Conservation (phyloP, 2,888 invertebrate genomes). For the Pollenia amentaria region DNA sequence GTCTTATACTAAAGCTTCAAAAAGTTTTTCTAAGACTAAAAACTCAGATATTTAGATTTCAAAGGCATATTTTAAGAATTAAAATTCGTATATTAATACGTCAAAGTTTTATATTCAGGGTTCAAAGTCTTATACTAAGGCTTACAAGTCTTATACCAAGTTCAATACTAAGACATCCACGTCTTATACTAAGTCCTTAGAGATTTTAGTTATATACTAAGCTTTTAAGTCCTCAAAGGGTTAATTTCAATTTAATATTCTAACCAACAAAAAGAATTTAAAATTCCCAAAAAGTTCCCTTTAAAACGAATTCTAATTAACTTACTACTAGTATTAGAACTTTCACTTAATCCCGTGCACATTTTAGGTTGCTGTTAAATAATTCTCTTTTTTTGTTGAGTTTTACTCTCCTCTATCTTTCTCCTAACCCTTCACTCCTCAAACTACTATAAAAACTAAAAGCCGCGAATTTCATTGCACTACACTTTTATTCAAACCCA, state of each 20-base stretch:
- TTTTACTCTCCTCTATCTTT: not conserved
- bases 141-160: too few species aligned
- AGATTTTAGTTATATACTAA: too few species aligned
- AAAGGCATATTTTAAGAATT: too few species aligned
- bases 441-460: not conserved
- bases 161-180: too few species aligned
- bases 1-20: too few species aligned
- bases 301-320: constrained; percentile 5
- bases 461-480: constrained; percentile 24
- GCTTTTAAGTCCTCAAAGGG: not conserved
- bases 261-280: not conserved
- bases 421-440: not conserved
- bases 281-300: not conserved
- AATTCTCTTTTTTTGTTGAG: constrained; percentile 26
- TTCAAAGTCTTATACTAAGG: too few species aligned
- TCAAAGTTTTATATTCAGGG: too few species aligned
- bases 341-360: constrained; percentile 10
- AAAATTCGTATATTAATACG: too few species aligned
- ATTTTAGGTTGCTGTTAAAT: constrained; percentile 1
- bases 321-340: not conserved
- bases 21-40: too few species aligned
- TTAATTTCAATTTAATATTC: not conserved
- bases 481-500: constrained; percentile 40
- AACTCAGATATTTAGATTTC: too few species aligned
- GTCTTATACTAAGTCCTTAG: too few species aligned